Evolutionary conservation across 2,888 invertebrate genomes (phyloP).

Genomic region (Apoda limacodes): DNA sequence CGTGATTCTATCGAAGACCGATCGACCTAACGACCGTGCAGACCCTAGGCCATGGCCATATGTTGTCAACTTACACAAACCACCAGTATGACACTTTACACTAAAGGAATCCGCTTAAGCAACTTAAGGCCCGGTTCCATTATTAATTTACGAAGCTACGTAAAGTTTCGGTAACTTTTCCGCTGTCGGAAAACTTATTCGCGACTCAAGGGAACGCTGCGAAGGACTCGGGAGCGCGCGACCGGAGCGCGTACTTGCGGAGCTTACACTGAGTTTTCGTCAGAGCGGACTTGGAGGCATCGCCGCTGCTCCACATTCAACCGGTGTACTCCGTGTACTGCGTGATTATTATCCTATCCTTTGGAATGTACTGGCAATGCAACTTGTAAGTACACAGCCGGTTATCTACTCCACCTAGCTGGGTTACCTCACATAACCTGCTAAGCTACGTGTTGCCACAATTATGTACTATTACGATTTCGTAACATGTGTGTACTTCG

Average conservation of each 20-base stretch:
- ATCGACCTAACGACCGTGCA: conserved; percentile 28
- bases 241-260: conserved; percentile 51
- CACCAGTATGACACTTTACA: conserved; percentile 48
- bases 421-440: conserved; percentile 48
- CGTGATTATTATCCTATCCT: conserved; percentile 40
- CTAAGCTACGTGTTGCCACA: conserved; percentile 43
- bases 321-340: conserved; percentile 53
- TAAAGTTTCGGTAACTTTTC: conserved; percentile 26
- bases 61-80: conserved; percentile 55
- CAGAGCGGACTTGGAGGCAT: conserved; percentile 62
- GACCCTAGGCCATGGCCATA: conserved; percentile 57
- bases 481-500: conserved; percentile 26
- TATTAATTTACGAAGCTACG: no score
- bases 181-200: conserved; percentile 26
- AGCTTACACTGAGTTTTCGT: conserved; percentile 69
- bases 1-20: conserved; percentile 46
- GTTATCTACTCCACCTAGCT: conserved; percentile 36
- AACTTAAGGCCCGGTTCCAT: no score
- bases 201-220: conserved; percentile 21
- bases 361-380: conserved; percentile 28
- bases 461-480: conserved; percentile 43
- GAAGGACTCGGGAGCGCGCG: conserved; percentile 42
- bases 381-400: conserved; percentile 28
- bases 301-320: conserved; percentile 65
- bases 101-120: conserved; percentile 19